Conservation (phyloP, 92 coral and sea anemone species). For the Porites cylindrica region DNA sequence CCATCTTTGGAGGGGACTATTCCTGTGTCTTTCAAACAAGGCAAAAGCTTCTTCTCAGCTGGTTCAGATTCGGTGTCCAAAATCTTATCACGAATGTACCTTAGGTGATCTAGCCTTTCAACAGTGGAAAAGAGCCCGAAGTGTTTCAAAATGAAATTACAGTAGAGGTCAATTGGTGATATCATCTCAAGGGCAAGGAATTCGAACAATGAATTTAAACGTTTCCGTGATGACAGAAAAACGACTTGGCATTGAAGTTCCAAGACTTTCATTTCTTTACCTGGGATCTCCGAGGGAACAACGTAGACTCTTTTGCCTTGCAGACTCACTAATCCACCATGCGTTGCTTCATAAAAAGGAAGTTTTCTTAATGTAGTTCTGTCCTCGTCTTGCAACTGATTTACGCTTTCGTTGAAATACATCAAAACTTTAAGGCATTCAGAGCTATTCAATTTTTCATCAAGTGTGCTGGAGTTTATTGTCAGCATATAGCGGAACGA, state of each 20-base stretch:
- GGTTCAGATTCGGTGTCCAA: background rate
- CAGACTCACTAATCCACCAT: slow-evolving; percentile 27
- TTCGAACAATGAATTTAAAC: slow-evolving; percentile 23
- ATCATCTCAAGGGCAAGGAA: slow-evolving; percentile 19
- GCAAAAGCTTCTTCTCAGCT: background rate
- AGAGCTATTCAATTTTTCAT: background rate
- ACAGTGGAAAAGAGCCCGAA: slow-evolving; percentile 34
- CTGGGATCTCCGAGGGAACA: slow-evolving; percentile 46
- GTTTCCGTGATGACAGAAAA: slow-evolving; percentile 23
- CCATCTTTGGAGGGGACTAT: slow-evolving; percentile 57
- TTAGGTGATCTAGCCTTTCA: slow-evolving; percentile 44
- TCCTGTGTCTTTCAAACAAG: background rate
- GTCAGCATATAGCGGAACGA: slow-evolving; percentile 33
- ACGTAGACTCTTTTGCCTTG: slow-evolving; percentile 12
- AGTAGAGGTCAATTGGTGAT: slow-evolving; percentile 58
- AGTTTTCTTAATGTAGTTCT: slow-evolving; percentile 23
- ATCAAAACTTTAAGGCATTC: slow-evolving; percentile 29
- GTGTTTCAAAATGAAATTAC: slow-evolving; percentile 42
- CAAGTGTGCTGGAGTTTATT: background rate
- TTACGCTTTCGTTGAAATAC: slow-evolving; percentile 34
- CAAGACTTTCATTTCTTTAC: slow-evolving; percentile 41
- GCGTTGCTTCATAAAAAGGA: slow-evolving; percentile 53
- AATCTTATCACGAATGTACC: slow-evolving; percentile 17
- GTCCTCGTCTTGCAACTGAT: background rate
- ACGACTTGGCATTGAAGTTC: slow-evolving; percentile 16